Conservation (phyloP, 1,140 invertebrate species). For the Eufriesea mexicana region DNA sequence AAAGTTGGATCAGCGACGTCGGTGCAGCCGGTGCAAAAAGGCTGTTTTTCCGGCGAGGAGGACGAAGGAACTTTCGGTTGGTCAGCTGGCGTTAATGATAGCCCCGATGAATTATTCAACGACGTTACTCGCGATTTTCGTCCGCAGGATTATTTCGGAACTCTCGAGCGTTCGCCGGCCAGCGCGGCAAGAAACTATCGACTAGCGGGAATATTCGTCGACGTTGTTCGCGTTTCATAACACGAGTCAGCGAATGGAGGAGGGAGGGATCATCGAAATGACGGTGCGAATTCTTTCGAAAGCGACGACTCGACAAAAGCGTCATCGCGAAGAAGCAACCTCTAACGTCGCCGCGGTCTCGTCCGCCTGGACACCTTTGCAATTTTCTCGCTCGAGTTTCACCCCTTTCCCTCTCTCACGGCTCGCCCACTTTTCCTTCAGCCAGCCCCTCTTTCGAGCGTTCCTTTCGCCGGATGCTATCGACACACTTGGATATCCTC, state of each 20-base stretch:
- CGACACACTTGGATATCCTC: conserved; percentile 13
- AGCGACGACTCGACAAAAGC: background rate
- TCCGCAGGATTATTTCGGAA: too few relatives aligned
- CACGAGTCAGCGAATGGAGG: background rate
- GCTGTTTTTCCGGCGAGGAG: conserved; percentile 7
- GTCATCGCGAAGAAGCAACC: background rate
- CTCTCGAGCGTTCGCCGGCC: too few relatives aligned
- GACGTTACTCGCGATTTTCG: background rate
- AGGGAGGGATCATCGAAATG: background rate
- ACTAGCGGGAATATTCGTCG: background rate
- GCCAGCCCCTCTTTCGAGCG: background rate
- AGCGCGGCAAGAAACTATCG: background rate
- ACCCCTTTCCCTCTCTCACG: background rate
- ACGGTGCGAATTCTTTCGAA: conserved; percentile 27
- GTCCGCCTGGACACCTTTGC: background rate
- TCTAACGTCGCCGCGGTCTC: background rate
- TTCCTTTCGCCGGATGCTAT: conserved; percentile 22
- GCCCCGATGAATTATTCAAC: conserved; percentile 28
- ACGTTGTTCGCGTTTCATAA: conserved; percentile 14
- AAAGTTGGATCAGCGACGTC: background rate
- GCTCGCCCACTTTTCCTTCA: background rate
- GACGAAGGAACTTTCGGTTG: background rate
- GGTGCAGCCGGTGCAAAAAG: background rate
- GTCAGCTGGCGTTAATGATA: conserved; percentile 46
- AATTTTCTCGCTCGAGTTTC: background rate